Base-by-base conservation (phyloP, 2,113 vertebrate species). In the Melanocharis versteri region DNA sequence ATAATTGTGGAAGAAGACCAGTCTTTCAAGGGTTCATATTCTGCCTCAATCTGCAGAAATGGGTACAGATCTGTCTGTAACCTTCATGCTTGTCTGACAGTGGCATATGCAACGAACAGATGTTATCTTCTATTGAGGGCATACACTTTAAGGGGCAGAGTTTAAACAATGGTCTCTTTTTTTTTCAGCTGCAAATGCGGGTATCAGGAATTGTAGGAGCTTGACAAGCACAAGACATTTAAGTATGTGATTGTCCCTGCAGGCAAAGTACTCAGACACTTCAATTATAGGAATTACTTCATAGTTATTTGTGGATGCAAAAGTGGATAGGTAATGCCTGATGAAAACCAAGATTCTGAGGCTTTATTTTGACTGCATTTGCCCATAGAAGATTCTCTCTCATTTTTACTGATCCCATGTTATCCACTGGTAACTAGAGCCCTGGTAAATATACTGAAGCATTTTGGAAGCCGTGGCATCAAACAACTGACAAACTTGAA, bases 251-350 rank as follows among this genome's bases (percentile, higher is more conserved):
- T 81, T 71, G 33, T 44, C 56, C 81, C 89, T 76, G 44, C 48
- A 75, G 72, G 93, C 60, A 75, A 93, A 91, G 39, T 91, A 81
- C n/a, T 89, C 80, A 94, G 87, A 91, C 72, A 73, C 56, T 87
- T 70, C 75, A 94, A 94, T 94, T 87, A 77, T 35, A 87, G 62
- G 51, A 83, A 89, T 93, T 87, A 65, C 20, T 40, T 37, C 0
- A 5, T 37, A 66, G 30, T 37, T 78, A 62, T 35, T 89, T 93
- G 45, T 81, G 64, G 30, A 45, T 77, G 33, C 33, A 95, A 51
- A 44, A 89, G 14, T 35, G 10, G 60, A 22, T 70, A 77, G 18
- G 62, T 66, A 83, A 91, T 69, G 9, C 26, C 26, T 31, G 51
- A 81, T 50, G 27, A 91, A 95, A 81, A 58, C 30, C 11, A 47